Evolutionary conservation across 35 echinoderm and acorn worm genomes (phyloP), one percentile per base, ranked within the genome.

Genomic region (Holothuria glaberrima): DNA sequence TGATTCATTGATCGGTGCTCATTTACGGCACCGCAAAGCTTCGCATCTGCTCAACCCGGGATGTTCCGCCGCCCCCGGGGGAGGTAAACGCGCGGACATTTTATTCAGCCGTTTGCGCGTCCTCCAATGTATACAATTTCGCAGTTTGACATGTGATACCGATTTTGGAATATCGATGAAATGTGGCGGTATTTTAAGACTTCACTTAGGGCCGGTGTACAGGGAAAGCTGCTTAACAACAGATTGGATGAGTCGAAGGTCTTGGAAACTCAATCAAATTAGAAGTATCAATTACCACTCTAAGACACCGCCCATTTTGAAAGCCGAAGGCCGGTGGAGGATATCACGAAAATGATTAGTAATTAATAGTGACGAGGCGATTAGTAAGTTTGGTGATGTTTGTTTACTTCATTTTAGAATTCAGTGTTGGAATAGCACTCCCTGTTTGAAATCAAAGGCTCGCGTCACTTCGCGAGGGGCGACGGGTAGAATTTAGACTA

Each of bases 11-110:
- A 83, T 60, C 54, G 56, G 10, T 31, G 46, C 27, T 60, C 80
- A 29, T 83, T 58, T 32, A 59, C 50, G 80, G 80, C 80, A 83
- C 80, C 80, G 80, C 80, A 59, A 83, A 83, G 80, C 80, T 83
- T 59, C 54, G 80, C 80, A 83, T 83, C 80, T 83, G 80, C 58
- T 83, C 52, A 33, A 54, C 52, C 28, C n/a, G 26, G 80, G 80
- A 56, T 57, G 50, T 24, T 48, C 19, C 25, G 45, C 80, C 9
- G 24, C 52, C 52, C 80, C 80, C 56, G 66, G 24, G 66, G 66
- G 66, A 69, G 25, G 66, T 33, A 13, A 33, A 69, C 66, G 66
- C 25, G 66, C 66, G 66, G 22, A 69, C 66, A 25, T 69, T 69
- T 21, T 20, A 69, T 69, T 33, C 66, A 69, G 66, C 25, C 66